Evolutionary conservation across 2,888 invertebrate genomes (phyloP).

Genomic region (Ommatoiulus sabulosus): DNA sequence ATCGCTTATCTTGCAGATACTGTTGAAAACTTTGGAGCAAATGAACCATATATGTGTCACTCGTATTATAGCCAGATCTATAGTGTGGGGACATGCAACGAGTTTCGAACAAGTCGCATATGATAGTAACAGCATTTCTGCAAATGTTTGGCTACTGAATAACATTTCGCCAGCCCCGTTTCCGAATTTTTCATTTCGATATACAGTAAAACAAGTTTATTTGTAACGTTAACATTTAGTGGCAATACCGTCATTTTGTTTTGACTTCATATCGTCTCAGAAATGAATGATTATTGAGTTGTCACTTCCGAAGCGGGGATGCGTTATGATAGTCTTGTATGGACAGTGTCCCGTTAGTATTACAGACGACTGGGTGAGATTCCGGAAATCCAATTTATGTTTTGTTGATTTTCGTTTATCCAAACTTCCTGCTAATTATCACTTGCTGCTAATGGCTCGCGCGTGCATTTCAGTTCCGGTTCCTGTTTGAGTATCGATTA

Average conservation of each 20-base stretch:
- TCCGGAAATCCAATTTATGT: background rate
- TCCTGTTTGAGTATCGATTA: background rate
- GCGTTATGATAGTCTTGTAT: too few relatives aligned
- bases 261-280: too few relatives aligned
- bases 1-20: background rate
- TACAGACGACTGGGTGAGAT: too few relatives aligned
- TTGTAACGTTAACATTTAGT: too few relatives aligned
- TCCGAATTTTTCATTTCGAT: too few relatives aligned
- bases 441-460: background rate
- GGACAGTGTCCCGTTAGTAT: too few relatives aligned
- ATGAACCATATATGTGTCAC: slow-evolving; percentile 9
- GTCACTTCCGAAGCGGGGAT: too few relatives aligned
- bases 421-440: background rate
- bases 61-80: background rate
- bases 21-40: background rate
- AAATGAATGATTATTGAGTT: too few relatives aligned
- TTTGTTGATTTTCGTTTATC: background rate
- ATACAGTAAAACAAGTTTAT: too few relatives aligned
- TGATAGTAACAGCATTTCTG: background rate
- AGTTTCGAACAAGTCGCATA: background rate
- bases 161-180: too few relatives aligned
- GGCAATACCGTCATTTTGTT: too few relatives aligned
- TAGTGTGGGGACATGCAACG: background rate
- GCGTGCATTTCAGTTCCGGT: background rate
- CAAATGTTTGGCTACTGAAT: background rate